Evolutionary conservation across 2,113 vertebrate genomes (phyloP), one percentile per base, ranked within the genome.

Genomic region (Odobenus rosmarus): DNA sequence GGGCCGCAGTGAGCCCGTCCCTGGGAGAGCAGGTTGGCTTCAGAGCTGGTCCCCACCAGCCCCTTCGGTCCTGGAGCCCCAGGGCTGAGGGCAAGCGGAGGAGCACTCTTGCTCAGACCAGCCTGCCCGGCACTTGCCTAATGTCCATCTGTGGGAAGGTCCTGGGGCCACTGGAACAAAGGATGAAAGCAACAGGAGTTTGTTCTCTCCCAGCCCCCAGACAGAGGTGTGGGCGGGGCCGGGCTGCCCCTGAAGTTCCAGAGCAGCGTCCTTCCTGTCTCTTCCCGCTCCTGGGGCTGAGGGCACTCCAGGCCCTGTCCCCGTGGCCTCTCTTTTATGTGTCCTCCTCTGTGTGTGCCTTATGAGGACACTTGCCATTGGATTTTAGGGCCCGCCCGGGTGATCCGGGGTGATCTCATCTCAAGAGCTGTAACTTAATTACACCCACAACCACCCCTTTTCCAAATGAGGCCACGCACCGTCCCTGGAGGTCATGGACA

Each of bases 71-170:
- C 6, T 11, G 26, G 46, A 42, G 31, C 28, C 49, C 8, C 0
- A 16, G 62, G 42, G 9, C 14, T 46, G 46, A 46, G 46, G 46
- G 31, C 28, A 23, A 11, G 49, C 19, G 9, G 18, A n/a, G 3
- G 36, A 53, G 12, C 26, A 4, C 8, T 21, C 69, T 69, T 10
- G 1, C 2, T 24, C 24, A 9, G n/a, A 18, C 46, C 0, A 0
- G 28, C 7, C 74, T 55, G 33, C 14, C 19, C 3, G 4, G 28
- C 13, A 36, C 13, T 4, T 4, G 36, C 39, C 36, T 19, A 5
- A 10, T 1, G 28, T 36, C 46, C 83, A 14, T 86, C n/a, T 26
- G 46, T n/a, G 57, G 26, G 5, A 12, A 46, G 36, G 59, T 67
- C 51, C 64, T 13, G 0, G 76, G 91, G 55, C 42, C 10, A 2